phyloP scores from a whole-genome alignment of 2,888 invertebrate genomes.

The Tetragnatha montana region DNA sequence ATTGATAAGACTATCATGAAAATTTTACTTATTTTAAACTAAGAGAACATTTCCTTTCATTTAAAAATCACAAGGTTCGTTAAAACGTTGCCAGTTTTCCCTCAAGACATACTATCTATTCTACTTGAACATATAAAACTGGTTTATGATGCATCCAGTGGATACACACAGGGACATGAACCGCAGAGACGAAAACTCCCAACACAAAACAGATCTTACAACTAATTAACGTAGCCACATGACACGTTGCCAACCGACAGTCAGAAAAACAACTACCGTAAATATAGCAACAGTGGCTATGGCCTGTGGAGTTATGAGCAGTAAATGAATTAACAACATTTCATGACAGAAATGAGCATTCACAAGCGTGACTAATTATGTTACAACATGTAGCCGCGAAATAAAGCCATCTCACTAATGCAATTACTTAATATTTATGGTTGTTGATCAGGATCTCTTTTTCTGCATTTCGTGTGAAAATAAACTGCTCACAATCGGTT shows the following conservation, averaged over 20 bases:
- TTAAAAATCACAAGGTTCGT: background rate
- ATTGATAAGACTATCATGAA: no score
- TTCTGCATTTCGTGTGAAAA: background rate
- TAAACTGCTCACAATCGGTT: background rate
- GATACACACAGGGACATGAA: background rate
- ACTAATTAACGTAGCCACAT: background rate
- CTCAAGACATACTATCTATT: background rate
- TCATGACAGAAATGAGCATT: background rate
- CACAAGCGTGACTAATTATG: background rate
- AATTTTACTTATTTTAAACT: no score
- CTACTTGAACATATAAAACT: background rate
- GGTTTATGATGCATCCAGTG: background rate
- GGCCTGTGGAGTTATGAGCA: slow-evolving; percentile 24
- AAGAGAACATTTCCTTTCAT: background rate
- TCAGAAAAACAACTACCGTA: background rate
- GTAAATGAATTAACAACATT: slow-evolving; percentile 26
- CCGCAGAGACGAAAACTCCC: background rate
- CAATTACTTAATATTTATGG: background rate
- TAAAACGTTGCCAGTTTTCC: background rate
- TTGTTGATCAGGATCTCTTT: background rate
- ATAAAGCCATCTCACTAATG: background rate
- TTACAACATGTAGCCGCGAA: background rate
- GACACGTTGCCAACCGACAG: background rate
- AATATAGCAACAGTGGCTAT: background rate
- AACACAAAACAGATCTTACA: background rate